Evolutionary conservation across 2,888 invertebrate species (phyloP).

Genomic region (Andrena dorsata): DNA sequence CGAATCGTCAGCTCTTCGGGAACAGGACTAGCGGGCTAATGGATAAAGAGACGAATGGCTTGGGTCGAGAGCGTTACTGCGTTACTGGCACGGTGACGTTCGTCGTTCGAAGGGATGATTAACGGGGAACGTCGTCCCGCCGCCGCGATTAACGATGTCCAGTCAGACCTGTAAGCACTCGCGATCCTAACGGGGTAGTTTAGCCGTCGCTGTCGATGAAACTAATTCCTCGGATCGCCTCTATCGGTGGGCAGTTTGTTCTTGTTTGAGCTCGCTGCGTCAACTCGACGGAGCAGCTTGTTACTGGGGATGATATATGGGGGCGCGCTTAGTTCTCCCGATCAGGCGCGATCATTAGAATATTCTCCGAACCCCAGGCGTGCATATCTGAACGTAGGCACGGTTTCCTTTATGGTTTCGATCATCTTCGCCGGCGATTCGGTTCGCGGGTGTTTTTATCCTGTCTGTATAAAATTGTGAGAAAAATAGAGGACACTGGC

Average conservation of each 20-base stretch:
- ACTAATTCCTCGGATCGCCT: constrained; percentile 45
- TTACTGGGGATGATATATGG: background rate
- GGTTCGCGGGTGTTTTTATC: too few species aligned
- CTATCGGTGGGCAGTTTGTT: constrained; percentile 18
- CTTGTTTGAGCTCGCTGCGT: constrained; percentile 2
- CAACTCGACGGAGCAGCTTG: background rate
- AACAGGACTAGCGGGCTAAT: constrained; percentile 52
- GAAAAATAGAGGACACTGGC: too few species aligned
- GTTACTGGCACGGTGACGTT: constrained; percentile 54
- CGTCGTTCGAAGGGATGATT: constrained; percentile 69
- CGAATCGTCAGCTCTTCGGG: constrained; percentile 33
- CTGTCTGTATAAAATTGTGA: too few species aligned
- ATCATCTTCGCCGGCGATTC: too few species aligned
- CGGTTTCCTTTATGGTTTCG: too few species aligned
- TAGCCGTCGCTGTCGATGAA: constrained; percentile 27
- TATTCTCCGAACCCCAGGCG: background rate
- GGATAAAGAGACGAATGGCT: constrained; percentile 72
- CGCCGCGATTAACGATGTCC: constrained; percentile 63
- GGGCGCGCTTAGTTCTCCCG: background rate
- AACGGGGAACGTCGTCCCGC: constrained; percentile 68
- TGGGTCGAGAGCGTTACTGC: constrained; percentile 49
- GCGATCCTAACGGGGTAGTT: constrained; percentile 49
- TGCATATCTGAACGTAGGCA: too few species aligned
- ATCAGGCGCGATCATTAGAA: background rate
- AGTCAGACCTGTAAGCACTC: constrained; percentile 48